phyloP scores from a whole-genome alignment of 2,797 vertebrate species.

The Myripristis murdjan region DNA sequence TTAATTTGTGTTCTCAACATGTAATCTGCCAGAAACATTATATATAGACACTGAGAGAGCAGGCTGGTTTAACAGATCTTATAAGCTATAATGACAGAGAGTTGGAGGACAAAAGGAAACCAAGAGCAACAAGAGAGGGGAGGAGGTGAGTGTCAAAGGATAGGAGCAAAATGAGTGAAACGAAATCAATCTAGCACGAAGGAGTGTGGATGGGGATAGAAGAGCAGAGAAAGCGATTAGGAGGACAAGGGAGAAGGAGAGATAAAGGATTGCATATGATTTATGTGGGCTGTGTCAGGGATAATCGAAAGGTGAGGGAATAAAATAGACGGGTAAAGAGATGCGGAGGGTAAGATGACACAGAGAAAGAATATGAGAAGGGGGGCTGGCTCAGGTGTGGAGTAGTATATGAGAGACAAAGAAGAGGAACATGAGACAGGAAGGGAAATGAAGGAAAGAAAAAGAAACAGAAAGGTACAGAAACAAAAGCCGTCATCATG shows the following conservation, averaged over 20 bases:
- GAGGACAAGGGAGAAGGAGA: conserved; percentile 39
- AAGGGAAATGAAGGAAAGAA: background rate
- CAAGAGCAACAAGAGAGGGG: conserved; percentile 9
- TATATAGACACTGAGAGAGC: too few species aligned
- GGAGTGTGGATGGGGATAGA: conserved; percentile 22
- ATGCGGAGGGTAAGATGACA: conserved; percentile 9
- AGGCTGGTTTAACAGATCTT: conserved; percentile 21
- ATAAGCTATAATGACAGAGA: conserved; percentile 19
- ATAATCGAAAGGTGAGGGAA: conserved; percentile 73
- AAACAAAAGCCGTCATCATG: too few species aligned
- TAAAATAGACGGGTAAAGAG: conserved; percentile 37
- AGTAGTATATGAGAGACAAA: conserved; percentile 7
- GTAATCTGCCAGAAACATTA: too few species aligned
- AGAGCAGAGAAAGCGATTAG: conserved; percentile 52
- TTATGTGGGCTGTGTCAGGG: conserved; percentile 63
- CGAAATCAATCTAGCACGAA: conserved; percentile 51
- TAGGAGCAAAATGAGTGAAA: conserved; percentile 42
- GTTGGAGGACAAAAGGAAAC: conserved; percentile 18
- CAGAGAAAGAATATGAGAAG: background rate
- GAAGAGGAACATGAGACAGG: background rate
- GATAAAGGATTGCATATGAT: conserved; percentile 54
- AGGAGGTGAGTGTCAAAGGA: conserved; percentile 38
- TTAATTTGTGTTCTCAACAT: too few species aligned
- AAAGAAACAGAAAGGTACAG: too few species aligned
- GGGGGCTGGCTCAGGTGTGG: background rate